Base-by-base conservation (phyloP, 1,140 invertebrate genomes). In the Potamilus streckersoni region DNA sequence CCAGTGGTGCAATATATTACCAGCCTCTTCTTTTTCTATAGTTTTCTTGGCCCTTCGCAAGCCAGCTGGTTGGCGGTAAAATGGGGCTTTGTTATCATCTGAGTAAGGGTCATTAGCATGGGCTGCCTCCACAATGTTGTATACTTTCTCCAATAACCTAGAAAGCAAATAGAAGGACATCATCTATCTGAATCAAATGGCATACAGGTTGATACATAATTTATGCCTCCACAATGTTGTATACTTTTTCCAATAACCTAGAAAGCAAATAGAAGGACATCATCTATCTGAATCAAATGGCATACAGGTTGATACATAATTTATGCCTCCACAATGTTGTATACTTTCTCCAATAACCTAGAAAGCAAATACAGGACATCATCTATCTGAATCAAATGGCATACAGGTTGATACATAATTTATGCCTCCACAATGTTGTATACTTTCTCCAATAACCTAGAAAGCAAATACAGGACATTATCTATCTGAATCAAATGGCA, bases 41-140 rank as follows among this genome's bases (percentile, higher is more conserved):
- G 70, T 77, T 75, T 87, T 89, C 61, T 75, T 82, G 20, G 82
- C 79, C 38, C 83, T 80, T 63, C 87, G 81, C 2, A 88, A 65
- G 27, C 87, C 87, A 58, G 82, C 84, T 20, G 88, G 88, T 71
- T 86, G 85, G 23, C 88, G 73, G 74, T 89, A 89, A 77, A 89
- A 89, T 27, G 88, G 82, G 15, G 87, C 88, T n/a, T 79, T 78
- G 65, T 84, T 88, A 23, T 88, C 81, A 76, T 89, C 87, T 19
- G 83, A 84, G 62, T 89, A 89, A 4, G 87, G 87, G 57, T 87
- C 85, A 38, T 74, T 19, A 55, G 84, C 82, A 64, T 79, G 74
- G 58, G 79, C 73, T 23, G 62, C 69, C 56, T 79, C 68, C 62
- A 79, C 64, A 17, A 80, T 59, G 66, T 80, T 78, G 66, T 84